Evolutionary conservation across 1,140 invertebrate genomes (phyloP).

Genomic region (Heterodera schachtii): DNA sequence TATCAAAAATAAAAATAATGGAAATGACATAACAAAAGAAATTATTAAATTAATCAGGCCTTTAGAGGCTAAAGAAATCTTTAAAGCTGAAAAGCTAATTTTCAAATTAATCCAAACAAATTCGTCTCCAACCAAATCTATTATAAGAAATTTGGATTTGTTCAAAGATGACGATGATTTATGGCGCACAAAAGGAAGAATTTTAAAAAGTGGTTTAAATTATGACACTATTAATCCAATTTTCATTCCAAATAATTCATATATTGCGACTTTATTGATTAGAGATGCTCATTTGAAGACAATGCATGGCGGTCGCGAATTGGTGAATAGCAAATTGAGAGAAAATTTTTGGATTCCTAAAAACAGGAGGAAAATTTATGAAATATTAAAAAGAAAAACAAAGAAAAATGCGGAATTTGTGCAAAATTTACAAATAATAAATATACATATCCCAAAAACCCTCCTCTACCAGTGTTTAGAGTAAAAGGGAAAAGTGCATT

Average conservation of each 20-base stretch:
- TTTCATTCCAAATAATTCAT: neutral
- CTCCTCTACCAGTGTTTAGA: neutral
- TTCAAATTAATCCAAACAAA: neutral
- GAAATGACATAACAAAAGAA: neutral
- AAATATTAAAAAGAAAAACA: neutral
- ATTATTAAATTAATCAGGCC: neutral
- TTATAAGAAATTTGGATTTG: neutral
- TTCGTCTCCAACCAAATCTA: neutral
- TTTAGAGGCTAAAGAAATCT: neutral
- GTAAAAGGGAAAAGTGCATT: neutral
- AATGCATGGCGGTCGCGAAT: neutral
- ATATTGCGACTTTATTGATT: neutral
- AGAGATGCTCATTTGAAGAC: neutral
- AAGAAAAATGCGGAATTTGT: neutral
- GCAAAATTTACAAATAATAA: neutral
- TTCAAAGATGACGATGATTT: neutral
- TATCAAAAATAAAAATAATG: no score
- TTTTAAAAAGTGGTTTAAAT: neutral
- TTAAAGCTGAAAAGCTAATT: conserved; percentile 1
- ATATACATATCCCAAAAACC: neutral
- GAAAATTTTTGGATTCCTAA: conserved; percentile 15
- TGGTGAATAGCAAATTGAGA: neutral
- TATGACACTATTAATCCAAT: conserved; percentile 4
- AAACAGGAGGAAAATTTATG: neutral
- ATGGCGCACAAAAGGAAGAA: conserved; percentile 7